Conservation (phyloP, 2,113 vertebrate genomes). For the Pollachius pollachius region DNA sequence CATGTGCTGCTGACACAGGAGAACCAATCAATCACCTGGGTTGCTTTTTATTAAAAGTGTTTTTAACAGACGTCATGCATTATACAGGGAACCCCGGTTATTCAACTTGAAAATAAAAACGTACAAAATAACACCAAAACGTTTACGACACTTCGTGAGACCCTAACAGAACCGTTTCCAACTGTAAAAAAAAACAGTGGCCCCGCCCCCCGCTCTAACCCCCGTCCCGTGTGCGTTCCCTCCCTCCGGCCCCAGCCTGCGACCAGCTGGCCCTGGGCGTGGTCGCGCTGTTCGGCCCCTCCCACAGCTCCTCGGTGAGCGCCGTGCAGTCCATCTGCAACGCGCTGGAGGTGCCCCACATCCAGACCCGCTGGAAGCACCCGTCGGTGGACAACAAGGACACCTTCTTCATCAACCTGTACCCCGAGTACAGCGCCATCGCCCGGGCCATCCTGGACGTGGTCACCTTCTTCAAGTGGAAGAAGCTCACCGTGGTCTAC, state of each 20-base stretch:
- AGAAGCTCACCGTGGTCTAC: slow-evolving; percentile 89
- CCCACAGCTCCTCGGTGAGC: slow-evolving; percentile 93
- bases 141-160: too few relatives aligned
- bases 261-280: slow-evolving; percentile 96
- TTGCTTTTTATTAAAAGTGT: too few relatives aligned
- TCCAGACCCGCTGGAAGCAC: slow-evolving; percentile 97
- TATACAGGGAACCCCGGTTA: too few relatives aligned
- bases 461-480: slow-evolving; percentile 94
- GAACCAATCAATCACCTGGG: too few relatives aligned
- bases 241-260: slow-evolving; percentile 74
- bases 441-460: slow-evolving; percentile 92
- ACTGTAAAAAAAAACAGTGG: too few relatives aligned
- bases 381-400: slow-evolving; percentile 90
- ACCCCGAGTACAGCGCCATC: slow-evolving; percentile 91
- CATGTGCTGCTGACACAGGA: too few relatives aligned
- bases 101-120: too few relatives aligned
- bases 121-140: too few relatives aligned
- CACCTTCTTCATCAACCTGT: slow-evolving; percentile 95
- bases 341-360: slow-evolving; percentile 95
- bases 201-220: too few relatives aligned
- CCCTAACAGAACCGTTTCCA: too few relatives aligned
- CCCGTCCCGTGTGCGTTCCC: neutral
- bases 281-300: slow-evolving; percentile 92
- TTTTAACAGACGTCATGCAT: too few relatives aligned
- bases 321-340: slow-evolving; percentile 98